Base-by-base conservation (phyloP, 2,113 vertebrate genomes). In the Tinamus guttatus region DNA sequence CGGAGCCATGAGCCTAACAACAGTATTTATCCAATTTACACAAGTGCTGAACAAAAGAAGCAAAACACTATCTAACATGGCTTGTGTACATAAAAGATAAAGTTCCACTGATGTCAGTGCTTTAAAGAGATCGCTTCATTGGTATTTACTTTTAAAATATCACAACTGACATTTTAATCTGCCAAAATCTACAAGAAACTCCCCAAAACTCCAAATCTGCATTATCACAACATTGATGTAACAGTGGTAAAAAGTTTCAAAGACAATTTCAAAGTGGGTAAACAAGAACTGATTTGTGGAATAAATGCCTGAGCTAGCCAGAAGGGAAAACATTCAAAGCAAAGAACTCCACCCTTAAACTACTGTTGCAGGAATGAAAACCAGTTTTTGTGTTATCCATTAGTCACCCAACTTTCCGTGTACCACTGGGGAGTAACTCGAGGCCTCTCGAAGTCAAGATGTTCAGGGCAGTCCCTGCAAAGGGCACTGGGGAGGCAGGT, bases 341-440 rank as follows among this genome's bases (percentile, higher is more conserved):
- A 16, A 32, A 58, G 69, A 58, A 24, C 30, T 81, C 45, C 70
- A 69, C 30, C 74, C 84, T 60, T 27, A 5, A 56, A 5, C 14
- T 38, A 1, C 75, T 62, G 1, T 7, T 32, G 9, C 32, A 64
- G 69, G 69, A 68, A 32, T 20, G 19, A 34, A 10, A 47, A 25
- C 7, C 7, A 77, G 27, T 51, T 7, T 5, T 30, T 27, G 80
- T 3, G 47, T 43, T 0, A 8, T 8, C 59, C n/a, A 2, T 51
- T 20, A 56, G 45, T 22, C 63, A 13, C 43, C 9, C 7, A 3
- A 18, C 17, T 68, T 32, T 32, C 41, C 13, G 0, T 0, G 62
- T 16, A 51, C 11, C n/a, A 1, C 0, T 19, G 32, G 0, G 1
- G 70, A 38, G 22, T 52, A 34, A 54, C 40, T 58, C 40, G 17